Percentiles rank a stretch among this genome's conserved stretches.
phyloP scores from a whole-genome alignment of 2,888 invertebrate genomes.

The Drosophila pegasa region DNA sequence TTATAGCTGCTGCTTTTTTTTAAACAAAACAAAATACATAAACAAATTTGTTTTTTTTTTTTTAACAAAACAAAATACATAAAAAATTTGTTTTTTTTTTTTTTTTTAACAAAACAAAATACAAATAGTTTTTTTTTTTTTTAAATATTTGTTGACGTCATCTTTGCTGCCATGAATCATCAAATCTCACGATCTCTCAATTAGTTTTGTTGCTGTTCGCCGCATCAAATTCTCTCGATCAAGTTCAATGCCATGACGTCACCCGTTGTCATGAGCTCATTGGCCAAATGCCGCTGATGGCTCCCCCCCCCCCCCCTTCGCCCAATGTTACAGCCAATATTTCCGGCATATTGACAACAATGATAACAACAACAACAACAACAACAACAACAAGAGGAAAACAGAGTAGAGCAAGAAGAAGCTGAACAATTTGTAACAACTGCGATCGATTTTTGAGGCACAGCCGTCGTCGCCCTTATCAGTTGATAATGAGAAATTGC shows the following conservation, averaged over 20 bases:
- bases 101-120: not conserved
- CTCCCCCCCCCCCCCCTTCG: no score
- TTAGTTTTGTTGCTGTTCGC: not conserved
- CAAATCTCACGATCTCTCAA: constrained; percentile 2
- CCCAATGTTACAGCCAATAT: constrained; percentile 42
- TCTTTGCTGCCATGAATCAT: constrained; percentile 31
- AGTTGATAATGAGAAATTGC: constrained; percentile 63
- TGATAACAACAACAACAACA: constrained; percentile 17
- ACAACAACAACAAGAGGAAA: constrained; percentile 3
- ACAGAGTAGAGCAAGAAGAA: not conserved
- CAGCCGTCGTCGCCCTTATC: constrained; percentile 42
- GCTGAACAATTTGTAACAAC: constrained; percentile 4
- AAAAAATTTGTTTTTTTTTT: constrained; percentile 43
- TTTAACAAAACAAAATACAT: not conserved
- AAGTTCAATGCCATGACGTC: constrained; percentile 57
- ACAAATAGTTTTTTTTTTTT: constrained; percentile 40
- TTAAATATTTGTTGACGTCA: constrained; percentile 50
- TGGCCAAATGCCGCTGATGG: constrained; percentile 20
- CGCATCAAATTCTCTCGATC: constrained; percentile 10
- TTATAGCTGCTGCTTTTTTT: constrained; percentile 25
- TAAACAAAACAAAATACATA: not conserved
- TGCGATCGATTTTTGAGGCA: constrained; percentile 33
- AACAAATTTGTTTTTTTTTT: constrained; percentile 7
- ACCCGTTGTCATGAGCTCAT: constrained; percentile 46
- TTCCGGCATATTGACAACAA: constrained; percentile 52